A percentile compares a stretch with the other conserved stretches of the same genome.
Conservation (phyloP, 2,797 vertebrate species). For the Intellagama lesueurii region DNA sequence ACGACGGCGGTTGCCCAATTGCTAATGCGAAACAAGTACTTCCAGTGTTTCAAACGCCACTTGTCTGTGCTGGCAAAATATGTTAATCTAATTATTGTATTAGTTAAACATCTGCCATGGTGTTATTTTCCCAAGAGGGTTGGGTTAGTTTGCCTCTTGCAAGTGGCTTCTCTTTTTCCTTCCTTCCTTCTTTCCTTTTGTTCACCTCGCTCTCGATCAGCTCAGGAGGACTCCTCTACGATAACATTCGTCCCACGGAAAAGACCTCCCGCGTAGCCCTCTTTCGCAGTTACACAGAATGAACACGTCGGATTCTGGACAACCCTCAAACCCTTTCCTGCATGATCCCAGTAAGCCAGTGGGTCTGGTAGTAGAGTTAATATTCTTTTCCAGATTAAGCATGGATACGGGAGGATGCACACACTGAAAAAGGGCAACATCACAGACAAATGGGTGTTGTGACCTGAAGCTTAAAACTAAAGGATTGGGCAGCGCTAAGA, state of each 20-base stretch:
- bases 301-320: background rate
- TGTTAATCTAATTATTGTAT: constrained; percentile 16
- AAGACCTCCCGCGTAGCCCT: constrained; percentile 24
- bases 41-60: background rate
- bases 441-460: no score
- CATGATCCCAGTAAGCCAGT: background rate
- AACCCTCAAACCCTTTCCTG: background rate
- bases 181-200: no score
- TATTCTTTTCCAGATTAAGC: background rate
- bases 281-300: background rate
- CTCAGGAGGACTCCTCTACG: background rate
- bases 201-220: background rate
- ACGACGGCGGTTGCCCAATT: background rate
- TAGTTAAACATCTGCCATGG: constrained; percentile 49
- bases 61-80: background rate
- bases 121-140: constrained; percentile 47
- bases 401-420: no score
- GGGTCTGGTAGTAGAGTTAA: background rate
- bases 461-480: no score
- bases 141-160: constrained; percentile 41
- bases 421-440: no score
- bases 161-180: background rate
- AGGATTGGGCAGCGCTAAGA: no score
- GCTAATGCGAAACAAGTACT: accelerated
- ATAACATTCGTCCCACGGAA: no score